A percentile compares a stretch with the other conserved stretches of the same genome.
Conservation (phyloP, 2,797 vertebrate species). For the Myripristis murdjan region DNA sequence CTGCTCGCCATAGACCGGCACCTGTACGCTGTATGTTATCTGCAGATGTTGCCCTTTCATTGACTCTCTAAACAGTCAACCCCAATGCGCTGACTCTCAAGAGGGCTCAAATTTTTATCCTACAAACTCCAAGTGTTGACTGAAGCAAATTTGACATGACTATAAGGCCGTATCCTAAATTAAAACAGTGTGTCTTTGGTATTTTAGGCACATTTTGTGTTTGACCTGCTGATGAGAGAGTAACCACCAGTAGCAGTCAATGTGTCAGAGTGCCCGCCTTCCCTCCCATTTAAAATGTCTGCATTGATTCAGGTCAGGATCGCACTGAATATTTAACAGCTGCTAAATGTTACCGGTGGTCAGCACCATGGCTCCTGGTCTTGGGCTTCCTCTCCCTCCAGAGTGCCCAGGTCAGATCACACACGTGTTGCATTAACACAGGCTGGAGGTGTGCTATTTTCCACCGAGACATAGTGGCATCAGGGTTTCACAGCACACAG, state of each 20-base stretch:
- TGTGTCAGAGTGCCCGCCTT: constrained; percentile 29
- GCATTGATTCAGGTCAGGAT: constrained; percentile 64
- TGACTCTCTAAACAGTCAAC: constrained; percentile 26
- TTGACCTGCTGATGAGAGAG: constrained; percentile 69
- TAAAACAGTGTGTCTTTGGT: constrained; percentile 59
- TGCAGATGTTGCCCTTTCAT: constrained; percentile 20
- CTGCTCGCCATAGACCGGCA: background rate
- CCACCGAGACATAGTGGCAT: constrained; percentile 24
- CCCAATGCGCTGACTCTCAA: constrained; percentile 8
- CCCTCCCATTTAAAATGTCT: constrained; percentile 53
- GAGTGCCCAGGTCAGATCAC: constrained; percentile 32
- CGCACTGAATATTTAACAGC: constrained; percentile 63
- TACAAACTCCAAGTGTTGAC: constrained; percentile 42
- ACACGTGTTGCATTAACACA: constrained; percentile 39
- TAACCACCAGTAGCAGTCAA: constrained; percentile 67
- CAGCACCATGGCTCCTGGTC: constrained; percentile 47
- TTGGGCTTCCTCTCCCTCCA: constrained; percentile 39
- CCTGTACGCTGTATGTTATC: constrained; percentile 9
- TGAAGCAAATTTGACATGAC: constrained; percentile 58
- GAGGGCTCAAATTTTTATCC: constrained; percentile 35
- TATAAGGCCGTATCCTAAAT: constrained; percentile 50
- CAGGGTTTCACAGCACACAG: background rate
- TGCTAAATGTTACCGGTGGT: constrained; percentile 72
- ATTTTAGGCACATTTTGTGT: constrained; percentile 59
- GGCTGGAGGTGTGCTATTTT: constrained; percentile 31